Evolutionary conservation across 2,888 invertebrate genomes (phyloP), one percentile per base, ranked within the genome.

Genomic region (Amiota communis): DNA sequence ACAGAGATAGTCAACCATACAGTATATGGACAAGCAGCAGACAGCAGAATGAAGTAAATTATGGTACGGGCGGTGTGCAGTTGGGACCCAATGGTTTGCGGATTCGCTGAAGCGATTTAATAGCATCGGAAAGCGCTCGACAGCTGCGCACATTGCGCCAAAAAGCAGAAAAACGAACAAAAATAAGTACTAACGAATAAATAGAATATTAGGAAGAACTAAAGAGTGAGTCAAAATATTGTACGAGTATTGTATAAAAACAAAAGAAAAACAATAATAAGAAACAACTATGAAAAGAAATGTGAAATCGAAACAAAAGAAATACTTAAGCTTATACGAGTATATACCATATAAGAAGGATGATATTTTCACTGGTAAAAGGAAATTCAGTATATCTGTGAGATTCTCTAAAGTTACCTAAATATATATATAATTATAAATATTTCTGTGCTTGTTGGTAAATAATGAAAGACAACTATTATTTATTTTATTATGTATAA

Each of bases 51-150:
- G 6, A 6, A 36, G 6, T 36, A 6, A 36, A 36, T 4, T 36
- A 6, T 2, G 8, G 36, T 36, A 36, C 3, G 36, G 36, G 36
- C 36, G 36, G 36, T 36, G 36, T 6, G 6, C 74, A 68, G 72
- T 68, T 75, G 82, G 84, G 80, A 80, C 82, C 87, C 89, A 84
- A 83, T 89, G 89, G 89, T 84, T 84, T 83, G 84, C 81, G 87
- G 84, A 84, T 82, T 82, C 81, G 86, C 85, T 82, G 87, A 84
- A 88, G 85, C 87, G 88, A 87, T 89, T 89, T 89, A 89, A 89
- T 89, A 88, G 88, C 86, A 87, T 88, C 87, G 88, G 84, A 87
- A 87, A 86, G 87, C 85, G 85, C 85, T 85, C 85, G 86, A 84
- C 89, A 89, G 88, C 88, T 89, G 89, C 83, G 68, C 74, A 72